Evolutionary conservation across 1,140 invertebrate genomes (phyloP).

Genomic region (Gonatopus flavifemur): DNA sequence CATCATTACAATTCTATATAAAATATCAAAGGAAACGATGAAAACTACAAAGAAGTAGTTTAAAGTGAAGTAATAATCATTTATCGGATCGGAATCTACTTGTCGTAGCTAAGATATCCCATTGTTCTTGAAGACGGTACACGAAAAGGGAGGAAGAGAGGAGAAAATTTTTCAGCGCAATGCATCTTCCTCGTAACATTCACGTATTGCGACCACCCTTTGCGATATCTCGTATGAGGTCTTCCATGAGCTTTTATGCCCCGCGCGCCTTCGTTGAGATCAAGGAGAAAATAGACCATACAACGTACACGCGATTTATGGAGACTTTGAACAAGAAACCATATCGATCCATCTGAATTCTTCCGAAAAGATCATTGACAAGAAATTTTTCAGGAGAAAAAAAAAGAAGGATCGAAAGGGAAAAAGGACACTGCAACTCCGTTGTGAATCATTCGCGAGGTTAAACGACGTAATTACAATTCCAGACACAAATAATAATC

Average conservation of each 20-base stretch:
- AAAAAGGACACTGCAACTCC: too few relatives aligned
- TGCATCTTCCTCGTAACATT: conserved; percentile 37
- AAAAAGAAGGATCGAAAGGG: too few relatives aligned
- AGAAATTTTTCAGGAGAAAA: neutral
- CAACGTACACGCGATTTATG: too few relatives aligned
- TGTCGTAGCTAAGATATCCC: conserved; percentile 37
- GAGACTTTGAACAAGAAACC: too few relatives aligned
- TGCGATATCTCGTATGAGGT: conserved; percentile 43
- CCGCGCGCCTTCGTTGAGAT: too few relatives aligned
- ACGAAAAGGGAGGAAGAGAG: too few relatives aligned
- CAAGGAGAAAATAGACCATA: too few relatives aligned
- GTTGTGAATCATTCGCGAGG: neutral
- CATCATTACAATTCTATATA: too few relatives aligned
- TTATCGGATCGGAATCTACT: conserved; percentile 26
- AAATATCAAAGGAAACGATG: too few relatives aligned
- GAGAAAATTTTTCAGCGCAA: conserved; percentile 45
- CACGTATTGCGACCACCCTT: conserved; percentile 44
- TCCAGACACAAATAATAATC: conserved; percentile 22
- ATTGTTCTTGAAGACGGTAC: conserved; percentile 49
- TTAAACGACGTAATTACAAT: conserved; percentile 24
- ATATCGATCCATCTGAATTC: neutral
- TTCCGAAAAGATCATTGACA: neutral
- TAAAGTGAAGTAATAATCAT: conserved; percentile 41
- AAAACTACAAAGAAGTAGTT: too few relatives aligned
- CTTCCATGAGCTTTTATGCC: too few relatives aligned